Conservation (phyloP, 2,888 invertebrate genomes). For the Drosophila quinaria region DNA sequence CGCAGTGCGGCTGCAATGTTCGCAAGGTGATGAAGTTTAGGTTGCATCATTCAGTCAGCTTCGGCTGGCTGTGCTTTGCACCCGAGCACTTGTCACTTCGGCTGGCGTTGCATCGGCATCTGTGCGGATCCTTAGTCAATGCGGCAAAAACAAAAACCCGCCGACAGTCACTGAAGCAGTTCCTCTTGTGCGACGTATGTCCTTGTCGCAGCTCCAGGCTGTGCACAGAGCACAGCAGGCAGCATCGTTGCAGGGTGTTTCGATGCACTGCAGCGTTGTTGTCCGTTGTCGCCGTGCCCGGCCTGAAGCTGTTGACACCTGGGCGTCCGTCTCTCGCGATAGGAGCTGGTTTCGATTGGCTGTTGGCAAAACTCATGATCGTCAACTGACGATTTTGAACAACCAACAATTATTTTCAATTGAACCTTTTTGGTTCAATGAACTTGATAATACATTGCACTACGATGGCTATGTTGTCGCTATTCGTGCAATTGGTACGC, state of each 20-base stretch:
- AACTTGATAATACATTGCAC: conserved; percentile 61
- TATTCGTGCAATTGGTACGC: conserved; percentile 82
- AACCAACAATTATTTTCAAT: conserved; percentile 12
- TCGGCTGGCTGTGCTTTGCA: conserved; percentile 17
- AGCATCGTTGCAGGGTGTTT: conserved; percentile 20
- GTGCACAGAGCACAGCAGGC: conserved; percentile 6
- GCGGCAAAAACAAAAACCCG: conserved; percentile 59
- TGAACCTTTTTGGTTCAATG: background rate
- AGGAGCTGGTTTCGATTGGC: conserved; percentile 41
- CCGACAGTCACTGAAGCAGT: conserved; percentile 29
- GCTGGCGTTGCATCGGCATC: conserved; percentile 24
- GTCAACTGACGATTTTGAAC: conserved; percentile 30
- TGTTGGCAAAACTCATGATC: conserved; percentile 40
- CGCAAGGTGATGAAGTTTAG: conserved; percentile 12
- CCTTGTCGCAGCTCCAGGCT: background rate
- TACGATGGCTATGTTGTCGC: conserved; percentile 80
- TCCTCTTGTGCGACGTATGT: conserved; percentile 49
- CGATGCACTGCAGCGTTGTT: conserved; percentile 22
- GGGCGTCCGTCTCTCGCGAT: conserved; percentile 36
- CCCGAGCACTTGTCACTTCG: conserved; percentile 12
- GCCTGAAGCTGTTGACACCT: conserved; percentile 7
- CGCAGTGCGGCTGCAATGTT: conserved; percentile 27
- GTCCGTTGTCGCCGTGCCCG: background rate
- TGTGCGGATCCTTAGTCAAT: conserved; percentile 60
- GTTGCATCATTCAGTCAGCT: conserved; percentile 8